A percentile compares a stretch with the other conserved stretches of the same genome.
phyloP scores from a whole-genome alignment of 2,888 invertebrate genomes.

The Argynnis bischoffii region DNA sequence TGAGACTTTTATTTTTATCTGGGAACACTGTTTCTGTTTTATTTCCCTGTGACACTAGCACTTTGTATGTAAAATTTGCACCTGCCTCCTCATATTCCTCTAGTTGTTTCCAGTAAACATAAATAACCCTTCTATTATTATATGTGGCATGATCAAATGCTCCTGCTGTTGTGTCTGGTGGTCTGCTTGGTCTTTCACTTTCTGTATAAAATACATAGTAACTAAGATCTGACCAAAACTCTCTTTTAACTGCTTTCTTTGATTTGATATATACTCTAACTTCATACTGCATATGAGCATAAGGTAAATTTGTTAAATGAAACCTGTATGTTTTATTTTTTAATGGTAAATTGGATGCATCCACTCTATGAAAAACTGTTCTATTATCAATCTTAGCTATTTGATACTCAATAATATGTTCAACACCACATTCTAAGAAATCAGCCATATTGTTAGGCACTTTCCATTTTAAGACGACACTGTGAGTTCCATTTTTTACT shows the following conservation, averaged over 20 bases:
- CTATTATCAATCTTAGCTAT: conserved; percentile 74
- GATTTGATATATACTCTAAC: conserved; percentile 87
- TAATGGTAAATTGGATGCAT: conserved; percentile 56
- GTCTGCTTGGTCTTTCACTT: conserved; percentile 82
- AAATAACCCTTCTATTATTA: conserved; percentile 82
- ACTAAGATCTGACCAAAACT: conserved; percentile 88
- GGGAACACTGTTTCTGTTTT: conserved; percentile 63
- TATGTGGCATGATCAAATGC: conserved; percentile 86
- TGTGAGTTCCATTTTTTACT: conserved; percentile 58
- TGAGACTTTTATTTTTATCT: conserved; percentile 80
- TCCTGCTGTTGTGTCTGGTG: conserved; percentile 88
- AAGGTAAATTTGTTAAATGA: conserved; percentile 81
- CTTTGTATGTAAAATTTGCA: conserved; percentile 86
- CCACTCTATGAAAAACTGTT: conserved; percentile 67
- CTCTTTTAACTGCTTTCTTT: conserved; percentile 72
- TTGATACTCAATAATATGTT: conserved; percentile 74
- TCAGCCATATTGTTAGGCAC: conserved; percentile 65
- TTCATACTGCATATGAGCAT: conserved; percentile 87
- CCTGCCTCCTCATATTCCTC: conserved; percentile 87
- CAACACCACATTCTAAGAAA: conserved; percentile 60
- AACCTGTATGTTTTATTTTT: conserved; percentile 65
- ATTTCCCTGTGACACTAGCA: conserved; percentile 65
- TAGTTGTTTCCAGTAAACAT: conserved; percentile 91
- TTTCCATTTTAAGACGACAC: conserved; percentile 65
- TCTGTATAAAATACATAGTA: conserved; percentile 83